phyloP scores from a whole-genome alignment of 2,888 invertebrate species.

The Caradrina kadenii region DNA sequence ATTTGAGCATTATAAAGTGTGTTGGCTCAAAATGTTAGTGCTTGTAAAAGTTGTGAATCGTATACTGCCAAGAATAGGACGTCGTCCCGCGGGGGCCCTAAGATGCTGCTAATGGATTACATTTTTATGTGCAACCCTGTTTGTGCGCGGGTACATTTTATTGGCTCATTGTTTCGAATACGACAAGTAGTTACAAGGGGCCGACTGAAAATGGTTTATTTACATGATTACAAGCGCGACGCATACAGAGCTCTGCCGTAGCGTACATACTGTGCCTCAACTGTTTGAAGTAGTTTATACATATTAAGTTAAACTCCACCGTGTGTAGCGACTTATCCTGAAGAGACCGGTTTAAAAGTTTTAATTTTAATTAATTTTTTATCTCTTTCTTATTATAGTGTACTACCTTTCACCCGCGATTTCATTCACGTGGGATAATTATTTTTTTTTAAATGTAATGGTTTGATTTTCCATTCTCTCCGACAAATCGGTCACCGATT shows the following conservation, averaged over 20 bases:
- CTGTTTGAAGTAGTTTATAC: conserved; percentile 1
- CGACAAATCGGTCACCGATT: too few relatives aligned
- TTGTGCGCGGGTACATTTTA: conserved; percentile 16
- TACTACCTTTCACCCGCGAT: too few relatives aligned
- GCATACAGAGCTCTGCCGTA: background rate
- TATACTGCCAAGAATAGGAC: conserved; percentile 7
- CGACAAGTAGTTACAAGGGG: background rate
- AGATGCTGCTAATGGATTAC: conserved; percentile 45
- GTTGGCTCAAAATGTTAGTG: conserved; percentile 35
- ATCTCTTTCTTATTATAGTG: background rate
- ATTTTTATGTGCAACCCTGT: conserved; percentile 39
- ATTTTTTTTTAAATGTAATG: too few relatives aligned
- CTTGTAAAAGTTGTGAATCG: conserved; percentile 13
- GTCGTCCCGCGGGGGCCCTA: conserved; percentile 16
- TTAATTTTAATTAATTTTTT: conserved; percentile 4
- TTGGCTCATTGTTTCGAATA: background rate
- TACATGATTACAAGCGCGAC: background rate
- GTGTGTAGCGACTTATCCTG: background rate
- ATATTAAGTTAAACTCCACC: background rate
- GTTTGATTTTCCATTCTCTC: too few relatives aligned
- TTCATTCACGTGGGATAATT: too few relatives aligned
- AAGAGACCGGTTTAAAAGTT: background rate
- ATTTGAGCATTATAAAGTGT: conserved; percentile 47
- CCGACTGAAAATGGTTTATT: background rate
- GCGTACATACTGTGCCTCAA: background rate